Conservation (phyloP, 2,888 invertebrate species). For the Drosophila anceps region DNA sequence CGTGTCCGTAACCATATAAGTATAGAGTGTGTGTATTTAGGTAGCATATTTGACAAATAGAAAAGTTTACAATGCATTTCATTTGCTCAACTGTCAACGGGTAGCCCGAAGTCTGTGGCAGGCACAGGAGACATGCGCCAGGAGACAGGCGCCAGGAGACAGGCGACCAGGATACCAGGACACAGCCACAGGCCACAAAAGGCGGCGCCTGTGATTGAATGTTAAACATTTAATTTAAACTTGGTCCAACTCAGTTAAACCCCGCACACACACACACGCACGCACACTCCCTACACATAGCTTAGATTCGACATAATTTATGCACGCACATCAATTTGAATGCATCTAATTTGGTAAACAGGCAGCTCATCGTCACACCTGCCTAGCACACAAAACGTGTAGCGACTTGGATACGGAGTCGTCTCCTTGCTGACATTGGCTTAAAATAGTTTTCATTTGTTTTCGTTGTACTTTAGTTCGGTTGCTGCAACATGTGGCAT, state of each 20-base stretch:
- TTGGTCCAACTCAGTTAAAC: conserved; percentile 49
- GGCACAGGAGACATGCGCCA: conserved; percentile 14
- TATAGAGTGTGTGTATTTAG: conserved; percentile 32
- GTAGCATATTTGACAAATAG: conserved; percentile 62
- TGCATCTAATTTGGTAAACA: conserved; percentile 81
- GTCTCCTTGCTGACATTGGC: conserved; percentile 52
- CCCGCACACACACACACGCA: conserved; percentile 3
- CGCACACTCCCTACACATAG: background rate
- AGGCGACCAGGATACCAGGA: conserved; percentile 30
- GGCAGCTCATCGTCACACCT: conserved; percentile 71
- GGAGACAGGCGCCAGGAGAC: conserved; percentile 2
- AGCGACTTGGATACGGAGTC: conserved; percentile 1
- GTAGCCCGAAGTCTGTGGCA: conserved; percentile 32
- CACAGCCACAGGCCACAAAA: conserved; percentile 57
- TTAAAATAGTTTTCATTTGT: conserved; percentile 80
- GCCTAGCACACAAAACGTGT: conserved; percentile 45
- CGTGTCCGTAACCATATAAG: conserved; percentile 6
- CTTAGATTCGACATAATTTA: conserved; percentile 69
- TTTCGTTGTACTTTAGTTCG: conserved; percentile 60
- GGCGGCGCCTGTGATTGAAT: conserved; percentile 69
- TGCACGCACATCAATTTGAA: conserved; percentile 80
- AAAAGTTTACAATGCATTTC: conserved; percentile 77
- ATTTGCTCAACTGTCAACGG: conserved; percentile 63
- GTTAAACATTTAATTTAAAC: conserved; percentile 80
- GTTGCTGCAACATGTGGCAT: conserved; percentile 76